Evolutionary conservation across 1,140 invertebrate species (phyloP).

Genomic region (Diuraphis noxia): DNA sequence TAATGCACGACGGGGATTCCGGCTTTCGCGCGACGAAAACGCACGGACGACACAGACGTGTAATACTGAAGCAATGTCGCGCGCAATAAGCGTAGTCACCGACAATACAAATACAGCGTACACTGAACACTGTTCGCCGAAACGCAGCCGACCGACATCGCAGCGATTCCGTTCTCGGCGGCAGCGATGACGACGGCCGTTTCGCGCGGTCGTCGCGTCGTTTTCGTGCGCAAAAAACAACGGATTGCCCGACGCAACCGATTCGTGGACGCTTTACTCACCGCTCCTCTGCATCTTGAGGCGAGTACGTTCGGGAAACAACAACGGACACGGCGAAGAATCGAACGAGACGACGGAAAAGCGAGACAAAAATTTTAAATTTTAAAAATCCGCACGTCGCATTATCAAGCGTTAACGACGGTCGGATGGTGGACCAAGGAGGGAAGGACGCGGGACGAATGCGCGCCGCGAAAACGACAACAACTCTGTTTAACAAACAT

Average conservation of each 20-base stretch:
- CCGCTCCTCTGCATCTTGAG: constrained; percentile 32
- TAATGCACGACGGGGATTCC: not conserved
- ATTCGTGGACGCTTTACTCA: not conserved
- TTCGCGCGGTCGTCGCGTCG: not conserved
- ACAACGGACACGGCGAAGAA: not conserved
- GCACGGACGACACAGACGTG: not conserved
- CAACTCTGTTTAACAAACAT: not conserved
- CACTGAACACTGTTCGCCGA: not conserved
- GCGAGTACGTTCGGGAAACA: not conserved
- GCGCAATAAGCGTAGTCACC: not conserved
- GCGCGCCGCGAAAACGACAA: constrained; percentile 19
- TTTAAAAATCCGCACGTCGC: constrained; percentile 4
- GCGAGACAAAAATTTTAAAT: not conserved
- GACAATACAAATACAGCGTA: not conserved
- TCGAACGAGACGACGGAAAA: not conserved
- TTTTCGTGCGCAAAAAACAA: not conserved
- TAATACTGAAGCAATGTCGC: not conserved
- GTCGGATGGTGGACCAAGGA: not conserved
- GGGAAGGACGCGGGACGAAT: not conserved
- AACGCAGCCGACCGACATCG: not conserved
- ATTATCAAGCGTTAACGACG: not conserved
- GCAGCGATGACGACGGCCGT: not conserved
- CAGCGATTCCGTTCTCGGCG: not conserved
- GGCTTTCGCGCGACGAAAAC: not conserved
- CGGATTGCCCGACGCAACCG: not conserved